Conservation (phyloP, 2,888 invertebrate genomes). For the Carpatolechia fugitivella region DNA sequence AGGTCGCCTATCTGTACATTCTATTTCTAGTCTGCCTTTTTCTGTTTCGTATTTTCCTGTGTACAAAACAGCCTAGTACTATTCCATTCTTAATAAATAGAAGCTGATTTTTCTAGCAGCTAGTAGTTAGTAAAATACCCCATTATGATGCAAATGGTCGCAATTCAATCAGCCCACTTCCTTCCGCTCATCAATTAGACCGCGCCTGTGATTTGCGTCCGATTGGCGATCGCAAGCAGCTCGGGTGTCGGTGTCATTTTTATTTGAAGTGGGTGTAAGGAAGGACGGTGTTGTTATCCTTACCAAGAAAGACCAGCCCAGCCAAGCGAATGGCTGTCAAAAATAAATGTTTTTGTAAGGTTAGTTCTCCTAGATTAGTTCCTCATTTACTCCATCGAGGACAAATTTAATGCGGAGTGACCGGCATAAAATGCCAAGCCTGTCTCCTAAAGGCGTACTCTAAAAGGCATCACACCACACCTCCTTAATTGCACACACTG, state of each 20-base stretch:
- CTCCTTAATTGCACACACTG: too few species aligned
- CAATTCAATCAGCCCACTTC: neutral
- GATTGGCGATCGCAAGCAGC: neutral
- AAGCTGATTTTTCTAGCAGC: too few species aligned
- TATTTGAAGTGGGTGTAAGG: constrained; percentile 17
- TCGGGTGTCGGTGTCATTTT: constrained; percentile 31
- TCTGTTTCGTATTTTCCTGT: too few species aligned
- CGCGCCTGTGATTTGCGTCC: neutral
- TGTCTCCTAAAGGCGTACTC: too few species aligned
- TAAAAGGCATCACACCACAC: too few species aligned
- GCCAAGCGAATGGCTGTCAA: neutral
- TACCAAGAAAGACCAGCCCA: neutral
- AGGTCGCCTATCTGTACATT: too few species aligned
- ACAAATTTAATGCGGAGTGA: too few species aligned
- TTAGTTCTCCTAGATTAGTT: neutral
- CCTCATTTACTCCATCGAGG: too few species aligned
- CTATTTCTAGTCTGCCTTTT: too few species aligned
- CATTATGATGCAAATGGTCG: neutral
- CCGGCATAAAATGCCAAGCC: too few species aligned
- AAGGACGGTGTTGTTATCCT: constrained; percentile 8
- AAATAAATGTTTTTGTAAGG: constrained; percentile 4
- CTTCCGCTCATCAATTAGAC: neutral
- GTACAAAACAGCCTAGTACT: too few species aligned
- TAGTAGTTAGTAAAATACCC: too few species aligned
- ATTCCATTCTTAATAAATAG: neutral